Base-by-base conservation (phyloP, 1,140 invertebrate species). In the Bombus polaris region DNA sequence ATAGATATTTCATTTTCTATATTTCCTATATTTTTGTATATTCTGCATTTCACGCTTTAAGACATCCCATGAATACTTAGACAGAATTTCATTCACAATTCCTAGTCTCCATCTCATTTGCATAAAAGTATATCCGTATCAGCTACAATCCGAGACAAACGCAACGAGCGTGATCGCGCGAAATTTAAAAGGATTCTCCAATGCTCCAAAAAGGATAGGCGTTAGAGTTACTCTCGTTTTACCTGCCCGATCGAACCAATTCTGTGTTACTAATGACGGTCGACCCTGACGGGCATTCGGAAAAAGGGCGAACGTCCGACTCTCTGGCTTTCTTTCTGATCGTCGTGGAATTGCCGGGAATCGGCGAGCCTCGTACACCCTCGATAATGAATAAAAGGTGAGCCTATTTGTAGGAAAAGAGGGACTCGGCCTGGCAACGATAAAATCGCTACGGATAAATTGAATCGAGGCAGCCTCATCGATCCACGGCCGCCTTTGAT, bases 401-500 rank as follows among this genome's bases (percentile, higher is more conserved):
- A 47, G 84, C 62, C 88, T 89, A 89, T 89, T 89, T 78, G 68
- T 66, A 75, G 88, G 80, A 85, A 83, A 82, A 89, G 85, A 77
- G 79, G 74, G 57, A 22, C 77, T 75, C 32, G 65, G 72, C 37
- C 37, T 66, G 76, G 72, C 83, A 70, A 73, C 81, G 89, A 90
- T 90, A 90, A 90, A 90, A 90, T 90, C 89, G 80, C 83, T 68
- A 76, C 82, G 84, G 79, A 91, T 92, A 93, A 93, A 94, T 92
- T 93, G 91, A 93, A 94, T 93, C 89, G 90, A 84, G 87, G 88
- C 89, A 91, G 89, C 85, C 87, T 89, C 78, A 91, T 94, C 92
- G 92, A 93, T 94, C 91, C 88, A 83, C 76, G 59, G 79, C 39
- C 75, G 87, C 88, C 92, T 94, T 94, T 94, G 93, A 94, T 94